phyloP scores from a whole-genome alignment of 2,113 vertebrate genomes.

The Ptilorrhoa leucosticta region DNA sequence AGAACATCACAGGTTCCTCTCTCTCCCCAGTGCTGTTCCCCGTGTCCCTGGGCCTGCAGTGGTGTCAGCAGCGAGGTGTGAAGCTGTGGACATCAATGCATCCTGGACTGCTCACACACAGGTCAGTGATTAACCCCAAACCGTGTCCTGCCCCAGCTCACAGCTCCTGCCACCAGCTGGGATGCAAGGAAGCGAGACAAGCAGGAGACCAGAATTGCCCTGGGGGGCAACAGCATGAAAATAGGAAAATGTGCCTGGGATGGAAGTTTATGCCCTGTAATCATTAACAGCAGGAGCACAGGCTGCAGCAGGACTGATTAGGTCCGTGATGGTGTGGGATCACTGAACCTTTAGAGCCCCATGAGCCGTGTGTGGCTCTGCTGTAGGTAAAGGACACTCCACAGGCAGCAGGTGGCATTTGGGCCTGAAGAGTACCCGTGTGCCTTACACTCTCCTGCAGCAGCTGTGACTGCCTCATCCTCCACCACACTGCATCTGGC shows the following conservation, averaged over 20 bases:
- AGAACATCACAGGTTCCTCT: background rate
- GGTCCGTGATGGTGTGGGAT: background rate
- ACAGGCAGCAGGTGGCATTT: background rate
- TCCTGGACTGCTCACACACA: fast-evolving
- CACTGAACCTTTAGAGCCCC: background rate
- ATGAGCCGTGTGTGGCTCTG: fast-evolving
- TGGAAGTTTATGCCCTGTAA: background rate
- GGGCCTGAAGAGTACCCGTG: background rate
- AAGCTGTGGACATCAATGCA: background rate
- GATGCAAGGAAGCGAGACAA: fast-evolving
- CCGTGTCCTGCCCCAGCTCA: background rate
- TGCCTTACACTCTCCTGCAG: background rate
- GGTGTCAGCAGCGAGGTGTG: background rate
- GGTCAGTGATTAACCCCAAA: background rate
- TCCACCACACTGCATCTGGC: background rate
- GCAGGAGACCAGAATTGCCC: background rate
- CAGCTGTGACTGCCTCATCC: background rate
- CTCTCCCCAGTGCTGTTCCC: background rate
- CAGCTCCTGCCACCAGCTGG: background rate
- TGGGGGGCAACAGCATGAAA: background rate
- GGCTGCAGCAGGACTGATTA: background rate
- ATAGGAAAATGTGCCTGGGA: background rate
- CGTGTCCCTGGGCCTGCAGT: background rate
- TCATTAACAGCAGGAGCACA: background rate
- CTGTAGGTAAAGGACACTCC: background rate